These are phyloP conservation scores for Siniperca obscura DNA, from an alignment of 2,797 vertebrate species.

Conservation along the genomic window DNA sequence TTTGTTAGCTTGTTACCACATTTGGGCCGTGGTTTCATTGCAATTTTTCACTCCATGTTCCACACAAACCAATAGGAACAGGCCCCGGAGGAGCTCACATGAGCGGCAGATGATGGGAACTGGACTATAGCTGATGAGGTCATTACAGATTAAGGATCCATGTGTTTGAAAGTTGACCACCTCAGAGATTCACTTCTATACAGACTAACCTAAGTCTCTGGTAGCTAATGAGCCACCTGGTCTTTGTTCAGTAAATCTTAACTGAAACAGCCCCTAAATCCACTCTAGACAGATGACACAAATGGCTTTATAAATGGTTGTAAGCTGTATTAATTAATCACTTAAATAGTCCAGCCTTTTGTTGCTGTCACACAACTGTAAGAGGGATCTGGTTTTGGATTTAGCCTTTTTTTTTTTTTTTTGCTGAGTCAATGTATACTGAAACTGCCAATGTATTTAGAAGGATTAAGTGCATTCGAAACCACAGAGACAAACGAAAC, in stretches of 20 bases:
- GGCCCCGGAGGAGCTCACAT: constrained; percentile 63
- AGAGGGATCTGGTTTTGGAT: constrained; percentile 63
- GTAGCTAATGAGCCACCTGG: constrained; percentile 81
- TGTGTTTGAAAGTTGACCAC: constrained; percentile 84
- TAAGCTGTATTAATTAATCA: constrained; percentile 83
- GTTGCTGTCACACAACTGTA: constrained; percentile 64
- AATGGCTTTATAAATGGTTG: constrained; percentile 78
- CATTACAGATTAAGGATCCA: constrained; percentile 73
- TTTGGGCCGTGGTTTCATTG: constrained; percentile 47
- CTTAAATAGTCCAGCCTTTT: constrained; percentile 66
- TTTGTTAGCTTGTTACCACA: constrained; percentile 61
- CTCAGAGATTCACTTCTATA: constrained; percentile 66
- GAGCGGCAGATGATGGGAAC: constrained; percentile 58
- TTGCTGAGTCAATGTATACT: constrained; percentile 51
- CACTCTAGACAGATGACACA: constrained; percentile 79
- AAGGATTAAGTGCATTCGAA: constrained; percentile 65
- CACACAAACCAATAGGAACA: constrained; percentile 51
- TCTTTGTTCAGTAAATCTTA: constrained; percentile 84
- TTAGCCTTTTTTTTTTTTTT: constrained; percentile 45
- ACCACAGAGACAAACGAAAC: constrained; percentile 51
- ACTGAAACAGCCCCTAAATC: constrained; percentile 77
- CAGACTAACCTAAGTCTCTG: constrained; percentile 71
- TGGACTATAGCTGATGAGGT: constrained; percentile 61
- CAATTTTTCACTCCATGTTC: constrained; percentile 71
- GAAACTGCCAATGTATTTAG: constrained; percentile 45